Percentiles rank a stretch among this genome's conserved stretches.
Evolutionary conservation across 2,797 vertebrate genomes (phyloP).

Genomic region (Schizopygopsis pylzovi): DNA sequence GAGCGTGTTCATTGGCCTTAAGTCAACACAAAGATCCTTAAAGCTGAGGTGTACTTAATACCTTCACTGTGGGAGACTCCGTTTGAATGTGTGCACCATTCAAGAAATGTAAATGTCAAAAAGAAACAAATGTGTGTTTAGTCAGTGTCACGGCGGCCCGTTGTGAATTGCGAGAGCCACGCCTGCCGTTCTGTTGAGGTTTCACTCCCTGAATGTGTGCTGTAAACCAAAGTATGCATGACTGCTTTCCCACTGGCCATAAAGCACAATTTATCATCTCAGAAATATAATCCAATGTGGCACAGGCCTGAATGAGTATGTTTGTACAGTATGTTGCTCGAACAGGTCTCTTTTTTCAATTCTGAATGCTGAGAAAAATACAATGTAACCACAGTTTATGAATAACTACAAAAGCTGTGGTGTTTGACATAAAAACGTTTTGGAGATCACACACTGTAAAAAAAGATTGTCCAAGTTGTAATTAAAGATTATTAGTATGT

Average conservation of each 20-base stretch:
- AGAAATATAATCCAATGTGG: conserved; percentile 2
- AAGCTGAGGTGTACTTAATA: conserved; percentile 48
- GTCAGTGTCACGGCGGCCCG: background rate
- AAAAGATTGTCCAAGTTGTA: background rate
- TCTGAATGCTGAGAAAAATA: background rate
- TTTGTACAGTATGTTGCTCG: conserved; percentile 16
- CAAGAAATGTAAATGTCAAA: conserved; percentile 66
- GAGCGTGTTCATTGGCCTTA: conserved; percentile 46
- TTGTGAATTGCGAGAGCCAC: conserved; percentile 13
- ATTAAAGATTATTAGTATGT: background rate
- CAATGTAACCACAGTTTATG: background rate
- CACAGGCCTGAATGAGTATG: conserved; percentile 41
- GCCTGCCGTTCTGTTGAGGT: background rate
- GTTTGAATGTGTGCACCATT: conserved; percentile 44
- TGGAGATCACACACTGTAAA: too few species aligned
- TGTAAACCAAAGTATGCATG: conserved; percentile 16
- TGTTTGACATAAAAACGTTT: background rate
- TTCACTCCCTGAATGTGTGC: conserved; percentile 5
- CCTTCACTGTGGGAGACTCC: conserved; percentile 31
- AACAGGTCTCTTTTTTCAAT: background rate
- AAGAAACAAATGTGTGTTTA: conserved; percentile 25
- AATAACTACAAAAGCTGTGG: background rate
- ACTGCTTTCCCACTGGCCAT: background rate
- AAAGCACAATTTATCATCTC: conserved; percentile 3
- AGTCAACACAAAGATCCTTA: conserved; percentile 60